A percentile compares a stretch with the other conserved stretches of the same genome.
These are phyloP conservation scores for Enoplosus armatus DNA, from an alignment of 2,797 vertebrate species.

Conservation along the genomic window DNA sequence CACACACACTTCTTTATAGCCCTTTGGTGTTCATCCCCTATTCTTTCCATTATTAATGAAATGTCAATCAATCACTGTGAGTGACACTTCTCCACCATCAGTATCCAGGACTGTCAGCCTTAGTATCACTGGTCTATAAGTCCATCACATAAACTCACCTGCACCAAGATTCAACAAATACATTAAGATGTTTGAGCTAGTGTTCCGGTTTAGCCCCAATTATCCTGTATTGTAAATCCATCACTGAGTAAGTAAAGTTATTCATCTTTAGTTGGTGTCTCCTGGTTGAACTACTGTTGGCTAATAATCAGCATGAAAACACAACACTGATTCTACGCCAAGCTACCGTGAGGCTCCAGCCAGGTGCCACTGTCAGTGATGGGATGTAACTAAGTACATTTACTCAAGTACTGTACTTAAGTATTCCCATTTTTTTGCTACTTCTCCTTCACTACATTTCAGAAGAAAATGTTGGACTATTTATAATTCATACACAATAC, in stretches of 20 bases:
- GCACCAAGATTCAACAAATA: neutral
- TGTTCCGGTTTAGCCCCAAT: neutral
- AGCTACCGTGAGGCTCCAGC: neutral
- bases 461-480: neutral
- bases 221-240: neutral
- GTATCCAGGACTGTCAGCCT: neutral
- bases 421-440: neutral
- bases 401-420: neutral
- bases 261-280: neutral
- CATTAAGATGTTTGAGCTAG: neutral
- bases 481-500: too few species aligned
- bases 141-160: neutral
- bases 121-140: neutral
- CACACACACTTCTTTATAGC: too few species aligned
- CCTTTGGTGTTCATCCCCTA: too few species aligned
- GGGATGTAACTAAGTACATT: neutral
- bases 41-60: neutral
- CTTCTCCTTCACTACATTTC: neutral
- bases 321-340: conserved; percentile 24
- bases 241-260: neutral
- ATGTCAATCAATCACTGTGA: neutral
- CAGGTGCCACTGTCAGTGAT: neutral
- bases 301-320: conserved; percentile 20
- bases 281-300: conserved; percentile 5
- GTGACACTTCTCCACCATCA: neutral